Percentiles rank a stretch among this genome's conserved stretches.
phyloP scores from a whole-genome alignment of 2,113 vertebrate species.

The Ornithorhynchus anatinus region DNA sequence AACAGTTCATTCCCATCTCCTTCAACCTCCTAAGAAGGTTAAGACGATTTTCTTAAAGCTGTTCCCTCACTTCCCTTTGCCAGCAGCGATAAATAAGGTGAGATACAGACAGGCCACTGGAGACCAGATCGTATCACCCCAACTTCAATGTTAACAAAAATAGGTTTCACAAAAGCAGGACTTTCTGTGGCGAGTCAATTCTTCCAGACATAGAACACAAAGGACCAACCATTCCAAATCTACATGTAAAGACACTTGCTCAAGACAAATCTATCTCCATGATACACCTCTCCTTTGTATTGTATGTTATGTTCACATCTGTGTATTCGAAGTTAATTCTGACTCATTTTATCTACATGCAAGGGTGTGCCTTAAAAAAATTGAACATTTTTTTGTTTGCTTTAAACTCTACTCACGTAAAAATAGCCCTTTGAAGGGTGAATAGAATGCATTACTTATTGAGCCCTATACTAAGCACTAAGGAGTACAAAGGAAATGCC shows the following conservation, averaged over 20 bases:
- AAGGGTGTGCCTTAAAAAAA: no score
- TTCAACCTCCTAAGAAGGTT: conserved; percentile 24
- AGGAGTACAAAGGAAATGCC: no score
- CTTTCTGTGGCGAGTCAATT: neutral
- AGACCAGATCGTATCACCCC: neutral
- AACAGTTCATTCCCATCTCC: conserved; percentile 20
- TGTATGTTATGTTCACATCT: no score
- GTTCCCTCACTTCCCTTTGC: neutral
- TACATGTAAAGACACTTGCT: neutral
- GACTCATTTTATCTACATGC: no score
- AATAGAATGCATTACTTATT: no score
- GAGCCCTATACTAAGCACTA: no score
- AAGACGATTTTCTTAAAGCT: conserved; percentile 45
- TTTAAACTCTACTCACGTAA: no score
- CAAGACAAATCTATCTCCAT: neutral
- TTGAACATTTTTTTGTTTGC: no score
- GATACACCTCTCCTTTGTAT: no score
- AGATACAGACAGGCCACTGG: neutral
- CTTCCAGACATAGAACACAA: neutral
- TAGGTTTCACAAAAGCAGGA: neutral
- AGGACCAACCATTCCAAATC: neutral
- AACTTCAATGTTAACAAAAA: neutral
- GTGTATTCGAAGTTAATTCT: no score
- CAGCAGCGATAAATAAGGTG: neutral
- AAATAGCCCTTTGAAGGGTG: no score